Evolutionary conservation across 2,113 vertebrate genomes (phyloP).

Genomic region (Ibidorhyncha struthersii): DNA sequence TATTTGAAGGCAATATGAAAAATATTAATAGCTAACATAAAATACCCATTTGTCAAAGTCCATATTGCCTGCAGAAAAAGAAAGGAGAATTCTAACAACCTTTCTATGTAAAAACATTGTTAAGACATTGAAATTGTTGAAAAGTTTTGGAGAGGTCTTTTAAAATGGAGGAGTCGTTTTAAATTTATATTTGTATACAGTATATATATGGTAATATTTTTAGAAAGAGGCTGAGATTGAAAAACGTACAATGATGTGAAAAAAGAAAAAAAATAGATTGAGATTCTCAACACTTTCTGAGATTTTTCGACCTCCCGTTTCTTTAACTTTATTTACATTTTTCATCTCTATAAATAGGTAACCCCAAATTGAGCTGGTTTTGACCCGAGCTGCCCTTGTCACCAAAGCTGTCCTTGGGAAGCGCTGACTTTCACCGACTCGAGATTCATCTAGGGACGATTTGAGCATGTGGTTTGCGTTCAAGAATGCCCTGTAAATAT

Average conservation of each 20-base stretch:
- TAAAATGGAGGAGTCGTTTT: not conserved
- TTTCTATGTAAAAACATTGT: not conserved
- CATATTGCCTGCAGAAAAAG: not conserved
- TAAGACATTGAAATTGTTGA: not conserved
- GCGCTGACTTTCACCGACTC: not conserved
- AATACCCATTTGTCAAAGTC: not conserved
- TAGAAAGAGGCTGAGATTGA: not conserved
- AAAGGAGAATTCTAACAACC: not conserved
- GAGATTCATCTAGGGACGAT: not conserved
- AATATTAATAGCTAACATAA: not conserved
- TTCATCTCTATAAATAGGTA: not conserved
- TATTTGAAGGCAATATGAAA: not conserved
- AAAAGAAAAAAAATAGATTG: not conserved
- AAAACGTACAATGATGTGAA: not conserved
- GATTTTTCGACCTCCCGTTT: not conserved
- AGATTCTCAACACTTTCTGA: not conserved
- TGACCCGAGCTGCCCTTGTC: not conserved
- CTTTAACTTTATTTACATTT: not conserved
- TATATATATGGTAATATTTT: not conserved
- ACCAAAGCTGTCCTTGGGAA: not conserved
- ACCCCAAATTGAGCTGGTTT: not conserved
- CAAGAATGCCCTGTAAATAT: conserved; percentile 34
- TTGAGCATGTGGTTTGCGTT: not conserved
- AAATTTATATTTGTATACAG: not conserved
- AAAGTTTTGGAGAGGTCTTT: not conserved